Evolutionary conservation across 37 sponge, comb jelly and placozoan species (phyloP).

Genomic region (Oscarella lobularis): DNA sequence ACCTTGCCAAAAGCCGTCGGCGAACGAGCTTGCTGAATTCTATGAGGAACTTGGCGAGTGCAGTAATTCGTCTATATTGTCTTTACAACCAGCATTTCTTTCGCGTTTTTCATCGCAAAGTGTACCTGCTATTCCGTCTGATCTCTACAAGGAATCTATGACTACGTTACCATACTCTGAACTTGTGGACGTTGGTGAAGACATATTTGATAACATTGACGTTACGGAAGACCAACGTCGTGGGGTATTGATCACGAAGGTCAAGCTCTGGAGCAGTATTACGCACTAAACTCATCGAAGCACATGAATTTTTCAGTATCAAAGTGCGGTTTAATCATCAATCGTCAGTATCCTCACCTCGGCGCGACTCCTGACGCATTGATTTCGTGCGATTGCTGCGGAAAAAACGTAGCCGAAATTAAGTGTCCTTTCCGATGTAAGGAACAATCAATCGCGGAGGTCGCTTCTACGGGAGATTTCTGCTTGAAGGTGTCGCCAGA

Average conservation of each 20-base stretch:
- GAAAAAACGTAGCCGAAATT: constrained; percentile 24
- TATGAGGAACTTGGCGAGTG: not conserved
- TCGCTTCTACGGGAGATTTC: constrained; percentile 2
- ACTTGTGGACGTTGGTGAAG: constrained; percentile 16
- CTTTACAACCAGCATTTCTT: constrained; percentile 18
- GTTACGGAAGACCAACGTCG: constrained; percentile 18
- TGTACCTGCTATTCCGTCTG: constrained; percentile 7
- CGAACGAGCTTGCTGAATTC: not conserved
- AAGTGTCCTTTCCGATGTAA: constrained; percentile 30
- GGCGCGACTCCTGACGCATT: constrained; percentile 39
- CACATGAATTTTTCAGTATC: constrained; percentile 13
- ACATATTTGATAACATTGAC: not conserved
- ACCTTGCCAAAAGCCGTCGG: too few species aligned
- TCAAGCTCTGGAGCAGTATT: constrained; percentile 15
- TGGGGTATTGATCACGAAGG: constrained; percentile 41
- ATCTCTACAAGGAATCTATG: constrained; percentile 12
- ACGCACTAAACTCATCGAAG: not conserved
- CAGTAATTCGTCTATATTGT: constrained; percentile 29
- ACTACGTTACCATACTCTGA: constrained; percentile 15
- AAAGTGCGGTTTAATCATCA: constrained; percentile 13
- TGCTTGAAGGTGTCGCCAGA: not conserved
- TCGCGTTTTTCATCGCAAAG: constrained; percentile 17
- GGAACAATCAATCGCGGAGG: constrained; percentile 12
- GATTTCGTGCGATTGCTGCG: constrained; percentile 31
- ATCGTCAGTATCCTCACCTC: constrained; percentile 16